These are phyloP conservation scores for Catocala sponsa DNA, from an alignment of 2,888 invertebrate species.

Conservation along the genomic window DNA sequence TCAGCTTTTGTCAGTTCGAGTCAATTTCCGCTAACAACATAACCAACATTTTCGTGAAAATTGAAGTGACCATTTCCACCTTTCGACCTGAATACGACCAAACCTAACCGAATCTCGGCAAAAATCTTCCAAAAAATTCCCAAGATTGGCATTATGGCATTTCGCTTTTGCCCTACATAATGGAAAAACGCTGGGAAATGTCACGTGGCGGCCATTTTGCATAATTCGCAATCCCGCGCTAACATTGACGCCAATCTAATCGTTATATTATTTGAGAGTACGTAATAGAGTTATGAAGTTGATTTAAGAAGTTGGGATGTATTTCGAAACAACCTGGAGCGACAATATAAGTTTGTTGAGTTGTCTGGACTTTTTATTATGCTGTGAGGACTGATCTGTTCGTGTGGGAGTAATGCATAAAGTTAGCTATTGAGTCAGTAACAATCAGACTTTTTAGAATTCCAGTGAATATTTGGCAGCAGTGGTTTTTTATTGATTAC, in stretches of 20 bases:
- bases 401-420: neutral
- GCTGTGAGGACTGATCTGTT: neutral
- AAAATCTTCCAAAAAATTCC: constrained; percentile 7
- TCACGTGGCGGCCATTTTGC: constrained; percentile 37
- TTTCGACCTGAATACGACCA: neutral
- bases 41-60: neutral
- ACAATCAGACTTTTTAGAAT: neutral
- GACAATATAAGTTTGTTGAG: constrained; percentile 9
- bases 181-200: constrained; percentile 31
- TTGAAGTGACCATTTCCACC: neutral
- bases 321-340: constrained; percentile 5
- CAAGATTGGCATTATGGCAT: constrained; percentile 16
- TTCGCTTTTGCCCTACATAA: constrained; percentile 20
- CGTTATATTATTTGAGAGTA: constrained; percentile 34
- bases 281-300: constrained; percentile 32
- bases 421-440: neutral
- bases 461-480: no score
- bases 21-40: neutral
- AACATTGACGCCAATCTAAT: constrained; percentile 38
- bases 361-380: constrained; percentile 2
- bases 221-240: constrained; percentile 44
- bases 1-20: neutral
- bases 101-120: constrained; percentile 5
- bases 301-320: constrained; percentile 18
- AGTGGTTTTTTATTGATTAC: no score